These are phyloP conservation scores for Latrodectus geometricus DNA, from an alignment of 1,140 invertebrate genomes.

Conservation along the genomic window DNA sequence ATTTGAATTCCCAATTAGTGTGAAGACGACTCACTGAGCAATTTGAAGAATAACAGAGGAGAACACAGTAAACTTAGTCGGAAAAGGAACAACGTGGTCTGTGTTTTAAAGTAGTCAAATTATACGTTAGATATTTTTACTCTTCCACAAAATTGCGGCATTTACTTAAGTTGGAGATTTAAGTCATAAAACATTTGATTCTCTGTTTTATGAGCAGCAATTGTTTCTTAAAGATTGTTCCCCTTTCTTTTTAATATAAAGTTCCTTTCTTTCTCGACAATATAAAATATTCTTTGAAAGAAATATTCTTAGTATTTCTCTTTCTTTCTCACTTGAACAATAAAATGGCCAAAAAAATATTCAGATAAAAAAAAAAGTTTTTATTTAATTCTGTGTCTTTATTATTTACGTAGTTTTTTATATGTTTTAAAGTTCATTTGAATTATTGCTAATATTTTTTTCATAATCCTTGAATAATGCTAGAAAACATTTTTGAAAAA, in stretches of 20 bases:
- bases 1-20: constrained; percentile 53
- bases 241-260: not conserved
- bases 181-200: not conserved
- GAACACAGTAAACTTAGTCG: not conserved
- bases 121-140: not conserved
- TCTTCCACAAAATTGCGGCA: not conserved
- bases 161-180: not conserved
- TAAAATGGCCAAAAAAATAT: no score
- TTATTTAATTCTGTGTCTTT: no score
- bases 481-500: no score
- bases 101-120: not conserved
- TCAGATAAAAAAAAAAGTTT: no score
- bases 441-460: no score
- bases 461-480: no score
- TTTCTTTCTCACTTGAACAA: no score
- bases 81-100: not conserved
- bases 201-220: not conserved
- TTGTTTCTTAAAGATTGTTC: not conserved
- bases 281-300: no score
- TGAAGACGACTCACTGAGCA: constrained; percentile 24
- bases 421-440: no score
- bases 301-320: no score
- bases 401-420: no score
- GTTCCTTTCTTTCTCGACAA: no score
- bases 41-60: constrained; percentile 6